These are phyloP conservation scores for Esox lucius DNA, from an alignment of 2,797 vertebrate genomes.

Conservation along the genomic window DNA sequence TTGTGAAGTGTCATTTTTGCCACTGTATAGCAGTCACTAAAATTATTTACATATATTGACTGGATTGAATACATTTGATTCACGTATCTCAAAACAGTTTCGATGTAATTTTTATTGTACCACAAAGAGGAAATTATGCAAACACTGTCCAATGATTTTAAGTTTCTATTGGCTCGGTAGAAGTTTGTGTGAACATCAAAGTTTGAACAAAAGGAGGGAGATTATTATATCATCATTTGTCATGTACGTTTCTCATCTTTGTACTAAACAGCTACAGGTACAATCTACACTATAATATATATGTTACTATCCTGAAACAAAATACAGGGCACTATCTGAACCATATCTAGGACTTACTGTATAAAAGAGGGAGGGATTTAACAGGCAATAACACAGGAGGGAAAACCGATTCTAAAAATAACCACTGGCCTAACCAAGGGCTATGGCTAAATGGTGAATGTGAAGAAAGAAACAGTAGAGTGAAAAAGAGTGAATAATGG, in stretches of 20 bases:
- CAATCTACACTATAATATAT: background rate
- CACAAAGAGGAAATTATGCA: too few relatives aligned
- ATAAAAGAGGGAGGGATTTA: background rate
- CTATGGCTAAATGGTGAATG: slow-evolving; percentile 34
- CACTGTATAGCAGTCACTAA: too few relatives aligned
- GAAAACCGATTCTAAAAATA: background rate
- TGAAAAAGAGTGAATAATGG: slow-evolving; percentile 75
- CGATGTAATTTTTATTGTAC: too few relatives aligned
- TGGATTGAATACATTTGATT: too few relatives aligned
- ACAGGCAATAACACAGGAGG: background rate
- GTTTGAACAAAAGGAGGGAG: too few relatives aligned
- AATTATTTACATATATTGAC: too few relatives aligned
- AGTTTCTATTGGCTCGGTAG: too few relatives aligned
- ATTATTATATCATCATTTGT: background rate
- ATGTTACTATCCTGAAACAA: background rate
- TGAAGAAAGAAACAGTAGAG: slow-evolving; percentile 70
- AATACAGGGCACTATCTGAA: background rate
- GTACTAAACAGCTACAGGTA: background rate
- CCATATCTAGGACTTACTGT: background rate
- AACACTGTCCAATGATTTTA: too few relatives aligned
- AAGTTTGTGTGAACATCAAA: too few relatives aligned
- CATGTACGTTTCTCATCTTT: background rate
- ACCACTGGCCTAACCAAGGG: background rate
- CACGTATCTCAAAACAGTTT: too few relatives aligned
- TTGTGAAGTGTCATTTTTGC: too few relatives aligned